Base-by-base conservation (phyloP, 2,888 invertebrate species). In the Fragum whitleyi region DNA sequence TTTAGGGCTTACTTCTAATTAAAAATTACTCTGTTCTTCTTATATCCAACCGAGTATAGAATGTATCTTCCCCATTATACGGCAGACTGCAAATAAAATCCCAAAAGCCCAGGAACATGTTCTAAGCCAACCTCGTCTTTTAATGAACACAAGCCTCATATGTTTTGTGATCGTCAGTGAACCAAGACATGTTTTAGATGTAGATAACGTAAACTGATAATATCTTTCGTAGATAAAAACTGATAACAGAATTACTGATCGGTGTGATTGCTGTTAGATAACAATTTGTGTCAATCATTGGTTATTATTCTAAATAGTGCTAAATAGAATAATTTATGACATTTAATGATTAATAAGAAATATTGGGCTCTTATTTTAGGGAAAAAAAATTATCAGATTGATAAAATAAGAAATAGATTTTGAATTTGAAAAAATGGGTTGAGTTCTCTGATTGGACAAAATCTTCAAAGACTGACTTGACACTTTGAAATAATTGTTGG, bases 1-100 rank as follows among this genome's bases (percentile, higher is more conserved):
- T 85, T 78, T 85, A 72, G 83, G 78, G 85, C 83, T 85, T 83
- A 83, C 73, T 81, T 85, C 83, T 83, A 85, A 83, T 85, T 85
- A 83, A 85, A 85, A 81, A 68, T 78, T 77, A 83, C 83, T 85
- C 81, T 82, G 81, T 85, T 85, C 73, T 77, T 75, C 74, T 73
- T 53, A 62, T 67, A 77, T 77, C 84, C 84, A 57, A 73, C 71
- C 14, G 84, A 61, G 84, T 57, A 26, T 28, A 77, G 85, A 85
- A 85, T 85, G 85, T 69, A 77, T 72, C 59, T 42, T 74, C 75
- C 71, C 81, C 59, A 79, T 85, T 81, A 77, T 68, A 77, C 59
- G 67, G 81, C 81, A 85, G 81, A 79, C 75, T 19, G 70, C 26
- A 75, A 75, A 74, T 74, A 61, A 74, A 74, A 70, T 57, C 67